Conservation (phyloP, 2,113 vertebrate genomes). For the Mus pahari region DNA sequence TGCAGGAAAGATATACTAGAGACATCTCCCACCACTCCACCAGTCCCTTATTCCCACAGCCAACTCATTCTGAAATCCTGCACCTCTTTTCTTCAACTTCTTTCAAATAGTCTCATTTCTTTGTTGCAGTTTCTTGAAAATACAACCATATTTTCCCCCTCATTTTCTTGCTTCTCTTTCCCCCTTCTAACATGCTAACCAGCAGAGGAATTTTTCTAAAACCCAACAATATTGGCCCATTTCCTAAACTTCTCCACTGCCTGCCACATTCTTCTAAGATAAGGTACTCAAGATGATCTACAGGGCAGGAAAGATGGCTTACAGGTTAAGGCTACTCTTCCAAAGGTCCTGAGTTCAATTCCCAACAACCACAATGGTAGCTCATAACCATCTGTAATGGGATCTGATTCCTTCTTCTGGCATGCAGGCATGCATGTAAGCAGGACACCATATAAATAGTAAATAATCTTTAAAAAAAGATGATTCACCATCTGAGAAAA, state of each 20-base stretch:
- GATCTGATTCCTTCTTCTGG: no score
- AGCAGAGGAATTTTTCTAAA: slow-evolving; percentile 29
- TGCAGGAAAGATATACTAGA: background rate
- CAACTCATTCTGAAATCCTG: slow-evolving; percentile 21
- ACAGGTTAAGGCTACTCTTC: no score
- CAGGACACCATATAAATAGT: no score
- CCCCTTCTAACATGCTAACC: slow-evolving; percentile 29
- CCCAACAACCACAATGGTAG: no score
- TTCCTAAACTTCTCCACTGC: slow-evolving; percentile 47
- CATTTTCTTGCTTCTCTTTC: background rate
- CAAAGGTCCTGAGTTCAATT: no score
- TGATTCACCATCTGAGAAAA: background rate
- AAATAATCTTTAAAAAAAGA: background rate
- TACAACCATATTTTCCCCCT: slow-evolving; percentile 3
- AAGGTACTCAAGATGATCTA: background rate
- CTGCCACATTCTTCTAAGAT: background rate
- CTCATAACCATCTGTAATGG: no score
- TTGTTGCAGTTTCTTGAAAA: background rate
- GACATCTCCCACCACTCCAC: background rate
- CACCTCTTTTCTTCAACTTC: slow-evolving; percentile 23
- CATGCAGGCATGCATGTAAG: no score
- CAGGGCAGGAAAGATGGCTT: no score
- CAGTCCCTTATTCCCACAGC: background rate
- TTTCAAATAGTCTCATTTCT: slow-evolving; percentile 26
- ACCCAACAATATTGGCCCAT: background rate